These are phyloP conservation scores for Danaus melanippus DNA, from an alignment of 1,140 invertebrate species.

Conservation along the genomic window DNA sequence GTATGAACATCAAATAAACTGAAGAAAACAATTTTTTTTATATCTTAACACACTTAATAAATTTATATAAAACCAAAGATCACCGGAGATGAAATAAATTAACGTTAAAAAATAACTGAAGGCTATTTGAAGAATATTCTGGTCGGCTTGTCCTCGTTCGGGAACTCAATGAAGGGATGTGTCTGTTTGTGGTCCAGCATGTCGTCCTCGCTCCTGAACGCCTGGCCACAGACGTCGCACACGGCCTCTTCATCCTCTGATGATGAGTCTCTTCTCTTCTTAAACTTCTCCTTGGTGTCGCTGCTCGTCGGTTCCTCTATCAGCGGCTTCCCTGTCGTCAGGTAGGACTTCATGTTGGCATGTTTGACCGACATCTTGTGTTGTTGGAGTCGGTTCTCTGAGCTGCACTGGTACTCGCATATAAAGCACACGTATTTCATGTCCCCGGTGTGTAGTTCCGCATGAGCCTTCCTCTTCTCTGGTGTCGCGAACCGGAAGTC, in stretches of 20 bases:
- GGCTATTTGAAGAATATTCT: slow-evolving; percentile 64
- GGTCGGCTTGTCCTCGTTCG: slow-evolving; percentile 58
- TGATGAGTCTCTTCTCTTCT: slow-evolving; percentile 22
- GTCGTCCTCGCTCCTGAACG: slow-evolving; percentile 37
- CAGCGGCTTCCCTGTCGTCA: slow-evolving; percentile 41
- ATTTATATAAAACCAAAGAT: no score
- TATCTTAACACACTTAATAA: no score
- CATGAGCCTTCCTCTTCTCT: slow-evolving; percentile 51
- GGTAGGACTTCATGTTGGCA: slow-evolving; percentile 52
- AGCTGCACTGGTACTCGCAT: slow-evolving; percentile 61
- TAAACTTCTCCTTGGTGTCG: slow-evolving; percentile 14
- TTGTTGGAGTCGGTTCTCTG: slow-evolving; percentile 49
- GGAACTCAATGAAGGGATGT: slow-evolving; percentile 62
- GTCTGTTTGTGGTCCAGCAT: slow-evolving; percentile 60
- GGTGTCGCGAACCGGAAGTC: slow-evolving; percentile 60
- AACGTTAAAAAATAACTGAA: no score
- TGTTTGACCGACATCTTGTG: slow-evolving; percentile 59
- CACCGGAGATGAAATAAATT: no score
- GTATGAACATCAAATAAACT: no score
- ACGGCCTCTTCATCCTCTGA: slow-evolving; percentile 14
- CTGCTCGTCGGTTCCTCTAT: slow-evolving; percentile 25
- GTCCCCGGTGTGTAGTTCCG: slow-evolving; percentile 57
- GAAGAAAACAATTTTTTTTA: no score
- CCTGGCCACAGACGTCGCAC: slow-evolving; percentile 61
- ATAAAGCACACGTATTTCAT: slow-evolving; percentile 67